A percentile compares a stretch with the other conserved stretches of the same genome.
phyloP scores from a whole-genome alignment of 2,888 invertebrate genomes.

The Harpalus rubripes region DNA sequence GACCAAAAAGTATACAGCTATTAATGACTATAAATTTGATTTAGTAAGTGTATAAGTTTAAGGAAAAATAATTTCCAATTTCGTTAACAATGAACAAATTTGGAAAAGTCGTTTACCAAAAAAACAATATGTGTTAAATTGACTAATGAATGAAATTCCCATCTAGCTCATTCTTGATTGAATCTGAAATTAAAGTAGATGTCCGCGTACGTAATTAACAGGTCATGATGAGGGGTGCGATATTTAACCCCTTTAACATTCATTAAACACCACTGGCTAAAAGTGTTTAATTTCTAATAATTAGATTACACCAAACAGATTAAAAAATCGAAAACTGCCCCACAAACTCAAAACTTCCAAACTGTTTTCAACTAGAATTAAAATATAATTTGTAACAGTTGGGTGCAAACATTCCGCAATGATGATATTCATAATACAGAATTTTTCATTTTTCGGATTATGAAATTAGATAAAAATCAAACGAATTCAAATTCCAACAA shows the following conservation, averaged over 20 bases:
- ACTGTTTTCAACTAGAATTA: constrained; percentile 32
- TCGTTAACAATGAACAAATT: background rate
- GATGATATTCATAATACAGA: too few relatives aligned
- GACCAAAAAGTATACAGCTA: too few relatives aligned
- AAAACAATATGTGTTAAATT: background rate
- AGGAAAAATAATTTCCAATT: too few relatives aligned
- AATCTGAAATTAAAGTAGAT: constrained; percentile 38
- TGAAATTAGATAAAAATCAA: too few relatives aligned
- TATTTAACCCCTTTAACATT: constrained; percentile 51
- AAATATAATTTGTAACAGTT: constrained; percentile 38
- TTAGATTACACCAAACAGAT: constrained; percentile 47
- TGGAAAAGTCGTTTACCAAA: background rate
- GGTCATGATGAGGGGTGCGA: constrained; percentile 4
- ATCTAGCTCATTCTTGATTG: background rate
- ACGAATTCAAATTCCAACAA: too few relatives aligned
- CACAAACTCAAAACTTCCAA: background rate
- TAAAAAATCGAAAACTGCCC: constrained; percentile 45
- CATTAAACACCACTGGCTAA: constrained; percentile 36
- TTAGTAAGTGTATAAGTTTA: too few relatives aligned
- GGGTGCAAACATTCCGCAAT: background rate
- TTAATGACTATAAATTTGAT: too few relatives aligned
- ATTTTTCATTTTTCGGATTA: too few relatives aligned
- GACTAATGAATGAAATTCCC: background rate
- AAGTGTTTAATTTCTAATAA: constrained; percentile 50
- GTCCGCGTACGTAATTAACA: constrained; percentile 20